Percentiles rank a stretch among this genome's conserved stretches.
phyloP scores from a whole-genome alignment of 2,888 invertebrate genomes.

The Mylabris sibirica region DNA sequence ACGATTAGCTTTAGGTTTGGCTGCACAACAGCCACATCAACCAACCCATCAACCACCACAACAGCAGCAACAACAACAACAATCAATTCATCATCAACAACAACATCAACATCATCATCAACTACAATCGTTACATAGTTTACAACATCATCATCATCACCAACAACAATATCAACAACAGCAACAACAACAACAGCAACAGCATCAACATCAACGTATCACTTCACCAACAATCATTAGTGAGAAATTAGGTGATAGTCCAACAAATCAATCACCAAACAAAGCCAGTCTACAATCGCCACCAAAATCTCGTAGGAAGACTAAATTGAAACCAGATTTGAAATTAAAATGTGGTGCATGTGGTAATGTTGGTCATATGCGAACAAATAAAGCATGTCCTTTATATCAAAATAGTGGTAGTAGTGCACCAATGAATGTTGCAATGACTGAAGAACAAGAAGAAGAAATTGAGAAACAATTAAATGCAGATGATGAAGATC shows the following conservation, averaged over 20 bases:
- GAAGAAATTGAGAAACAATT: constrained; percentile 81
- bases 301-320: constrained; percentile 74
- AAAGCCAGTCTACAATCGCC: constrained; percentile 65
- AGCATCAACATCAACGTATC: neutral
- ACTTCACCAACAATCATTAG: neutral
- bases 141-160: constrained; percentile 31
- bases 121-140: constrained; percentile 23
- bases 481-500: constrained; percentile 82
- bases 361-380: constrained; percentile 82
- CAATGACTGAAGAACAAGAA: constrained; percentile 83
- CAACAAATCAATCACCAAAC: constrained; percentile 52
- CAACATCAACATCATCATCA: neutral
- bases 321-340: constrained; percentile 87
- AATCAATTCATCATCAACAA: neutral
- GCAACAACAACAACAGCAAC: constrained; percentile 25
- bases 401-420: constrained; percentile 77
- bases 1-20: constrained; percentile 66
- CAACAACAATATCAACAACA: constrained; percentile 35
- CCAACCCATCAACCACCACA: neutral
- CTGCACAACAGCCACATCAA: constrained; percentile 12
- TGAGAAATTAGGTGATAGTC: constrained; percentile 30
- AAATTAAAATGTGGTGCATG: constrained; percentile 97
- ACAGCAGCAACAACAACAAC: neutral
- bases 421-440: constrained; percentile 68
- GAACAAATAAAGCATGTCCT: constrained; percentile 98